Evolutionary conservation across 2,888 invertebrate genomes (phyloP).

Genomic region (Bedellia somnulentella): DNA sequence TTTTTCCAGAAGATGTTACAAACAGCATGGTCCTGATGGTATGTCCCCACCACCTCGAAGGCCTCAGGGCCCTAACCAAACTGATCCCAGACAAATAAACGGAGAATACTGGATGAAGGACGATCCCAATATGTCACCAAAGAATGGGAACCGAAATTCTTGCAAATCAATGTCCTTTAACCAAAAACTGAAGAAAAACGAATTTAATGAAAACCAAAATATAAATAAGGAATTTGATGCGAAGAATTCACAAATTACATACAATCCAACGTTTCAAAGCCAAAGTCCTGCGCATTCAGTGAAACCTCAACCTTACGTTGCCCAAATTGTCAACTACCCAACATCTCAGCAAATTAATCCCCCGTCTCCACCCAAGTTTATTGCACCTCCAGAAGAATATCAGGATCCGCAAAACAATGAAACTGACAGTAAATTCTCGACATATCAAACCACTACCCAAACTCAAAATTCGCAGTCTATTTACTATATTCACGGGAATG

Average conservation of each 20-base stretch:
- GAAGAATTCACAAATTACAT: slow-evolving; percentile 37
- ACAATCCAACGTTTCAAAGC: slow-evolving; percentile 56
- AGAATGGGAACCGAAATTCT: slow-evolving; percentile 43
- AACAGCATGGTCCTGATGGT: slow-evolving; percentile 36
- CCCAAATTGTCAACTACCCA: slow-evolving; percentile 50
- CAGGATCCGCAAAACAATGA: slow-evolving; percentile 42
- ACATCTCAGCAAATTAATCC: slow-evolving; percentile 50
- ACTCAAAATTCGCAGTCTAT: slow-evolving; percentile 14
- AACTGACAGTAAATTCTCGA: background rate
- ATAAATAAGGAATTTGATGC: slow-evolving; percentile 26
- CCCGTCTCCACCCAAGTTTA: slow-evolving; percentile 44
- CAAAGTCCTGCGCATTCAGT: slow-evolving; percentile 50
- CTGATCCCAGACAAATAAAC: slow-evolving; percentile 31
- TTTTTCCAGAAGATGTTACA: slow-evolving; percentile 30
- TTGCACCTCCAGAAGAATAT: slow-evolving; percentile 50
- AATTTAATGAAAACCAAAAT: slow-evolving; percentile 26
- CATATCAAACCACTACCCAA: background rate
- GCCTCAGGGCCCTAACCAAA: slow-evolving; percentile 33
- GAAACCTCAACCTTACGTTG: slow-evolving; percentile 50
- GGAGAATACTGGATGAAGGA: slow-evolving; percentile 34
- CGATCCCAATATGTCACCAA: slow-evolving; percentile 42
- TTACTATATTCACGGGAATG: slow-evolving; percentile 47
- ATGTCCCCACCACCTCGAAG: slow-evolving; percentile 43
- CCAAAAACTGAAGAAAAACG: slow-evolving; percentile 39
- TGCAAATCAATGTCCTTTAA: slow-evolving; percentile 45